phyloP scores from a whole-genome alignment of 2,113 vertebrate genomes.

The Seriola quinqueradiata region DNA sequence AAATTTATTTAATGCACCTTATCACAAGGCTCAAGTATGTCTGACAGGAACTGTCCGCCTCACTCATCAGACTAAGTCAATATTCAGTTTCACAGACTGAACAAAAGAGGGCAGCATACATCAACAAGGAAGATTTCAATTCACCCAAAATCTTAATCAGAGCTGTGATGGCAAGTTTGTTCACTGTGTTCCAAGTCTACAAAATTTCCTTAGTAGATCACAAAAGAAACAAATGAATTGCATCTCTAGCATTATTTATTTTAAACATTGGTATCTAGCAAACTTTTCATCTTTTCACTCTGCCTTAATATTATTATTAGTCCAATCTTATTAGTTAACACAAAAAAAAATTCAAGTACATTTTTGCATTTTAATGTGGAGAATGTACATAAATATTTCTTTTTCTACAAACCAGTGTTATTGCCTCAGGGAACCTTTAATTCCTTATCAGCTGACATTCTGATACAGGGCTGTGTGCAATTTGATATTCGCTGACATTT shows the following conservation, averaged over 20 bases:
- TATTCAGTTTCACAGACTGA: constrained; percentile 43
- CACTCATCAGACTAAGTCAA: background rate
- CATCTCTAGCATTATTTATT: background rate
- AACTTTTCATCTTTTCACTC: background rate
- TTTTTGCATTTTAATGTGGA: background rate
- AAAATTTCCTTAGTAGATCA: background rate
- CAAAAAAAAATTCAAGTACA: background rate
- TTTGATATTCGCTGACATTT: constrained; percentile 63
- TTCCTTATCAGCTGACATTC: constrained; percentile 47
- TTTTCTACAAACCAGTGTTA: background rate
- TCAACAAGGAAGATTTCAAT: constrained; percentile 36
- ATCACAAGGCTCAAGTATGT: no score
- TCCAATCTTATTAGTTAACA: background rate
- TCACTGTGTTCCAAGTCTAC: background rate
- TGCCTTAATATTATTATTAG: background rate
- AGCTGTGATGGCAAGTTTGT: background rate
- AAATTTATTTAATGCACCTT: background rate
- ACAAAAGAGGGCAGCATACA: constrained; percentile 77
- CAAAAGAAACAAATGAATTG: background rate
- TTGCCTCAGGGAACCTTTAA: background rate
- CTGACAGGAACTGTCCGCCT: background rate
- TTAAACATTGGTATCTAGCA: background rate
- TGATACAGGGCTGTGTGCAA: constrained; percentile 11
- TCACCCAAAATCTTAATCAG: constrained; percentile 12
- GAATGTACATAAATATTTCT: background rate